Evolutionary conservation across 1,140 invertebrate species (phyloP).

Genomic region (Cydia amplana): DNA sequence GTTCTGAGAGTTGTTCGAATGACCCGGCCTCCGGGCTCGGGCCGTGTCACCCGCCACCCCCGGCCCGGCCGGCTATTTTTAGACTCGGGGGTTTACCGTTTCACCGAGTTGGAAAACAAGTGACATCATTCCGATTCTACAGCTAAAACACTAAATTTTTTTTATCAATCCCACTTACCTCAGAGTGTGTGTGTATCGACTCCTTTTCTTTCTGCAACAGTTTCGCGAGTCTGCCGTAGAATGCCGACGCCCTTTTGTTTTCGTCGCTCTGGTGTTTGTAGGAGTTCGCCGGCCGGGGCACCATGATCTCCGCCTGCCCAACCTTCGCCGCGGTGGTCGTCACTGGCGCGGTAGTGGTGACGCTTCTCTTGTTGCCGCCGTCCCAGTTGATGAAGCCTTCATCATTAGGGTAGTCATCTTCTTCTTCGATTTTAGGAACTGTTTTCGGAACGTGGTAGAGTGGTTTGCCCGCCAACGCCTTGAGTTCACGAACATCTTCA

Average conservation of each 20-base stretch:
- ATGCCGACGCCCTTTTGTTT: conserved; percentile 62
- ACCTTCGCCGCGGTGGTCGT: conserved; percentile 47
- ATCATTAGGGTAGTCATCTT: conserved; percentile 71
- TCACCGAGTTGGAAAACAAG: conserved; percentile 41
- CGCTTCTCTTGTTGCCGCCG: conserved; percentile 74
- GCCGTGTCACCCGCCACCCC: conserved; percentile 71
- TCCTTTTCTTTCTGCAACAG: conserved; percentile 64
- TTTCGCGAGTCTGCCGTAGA: conserved; percentile 73
- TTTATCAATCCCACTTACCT: conserved; percentile 53
- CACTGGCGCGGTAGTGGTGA: conserved; percentile 56
- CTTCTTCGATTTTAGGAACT: conserved; percentile 62
- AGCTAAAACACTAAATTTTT: conserved; percentile 19
- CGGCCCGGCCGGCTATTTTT: conserved; percentile 74
- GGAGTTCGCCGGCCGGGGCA: conserved; percentile 80
- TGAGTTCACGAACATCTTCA: conserved; percentile 82
- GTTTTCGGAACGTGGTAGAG: conserved; percentile 75
- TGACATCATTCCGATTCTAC: conserved; percentile 25
- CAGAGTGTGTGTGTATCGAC: conserved; percentile 54
- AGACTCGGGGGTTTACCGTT: conserved; percentile 66
- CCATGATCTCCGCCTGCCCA: conserved; percentile 82
- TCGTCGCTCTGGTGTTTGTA: conserved; percentile 49
- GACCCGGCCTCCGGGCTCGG: conserved; percentile 65
- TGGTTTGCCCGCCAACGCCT: conserved; percentile 79
- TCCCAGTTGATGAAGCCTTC: conserved; percentile 79
- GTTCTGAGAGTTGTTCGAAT: conserved; percentile 42